Base-by-base conservation (phyloP, 2,797 vertebrate genomes). In the Pseudomugil tenellus region DNA sequence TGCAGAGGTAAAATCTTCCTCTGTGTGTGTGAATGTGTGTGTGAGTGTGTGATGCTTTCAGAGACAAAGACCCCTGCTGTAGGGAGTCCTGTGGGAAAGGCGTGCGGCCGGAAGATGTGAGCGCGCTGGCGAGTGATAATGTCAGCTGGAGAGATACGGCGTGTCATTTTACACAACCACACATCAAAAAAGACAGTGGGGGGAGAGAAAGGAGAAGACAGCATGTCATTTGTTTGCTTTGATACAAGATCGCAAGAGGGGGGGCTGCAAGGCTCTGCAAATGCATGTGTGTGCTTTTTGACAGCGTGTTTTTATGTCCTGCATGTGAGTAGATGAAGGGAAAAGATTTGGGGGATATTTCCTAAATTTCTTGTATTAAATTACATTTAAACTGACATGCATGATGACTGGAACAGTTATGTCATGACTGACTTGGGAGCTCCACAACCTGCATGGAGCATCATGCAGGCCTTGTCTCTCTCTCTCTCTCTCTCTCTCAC, bases 201-300 rank as follows among this genome's bases (percentile, higher is more conserved):
- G 83, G 77, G 70, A 74, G 77, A 72, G 76, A 75, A 73, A 73
- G 78, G 78, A 77, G 80, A 83, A 87, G 92, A 91, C 92, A 93
- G 92, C 87, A 70, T 93, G 93, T 93, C 93, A 91, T 92, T 93
- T 93, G 93, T 93, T 92, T 93, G 93, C 93, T 95, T 95, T 95
- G 94, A 95, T 95, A 95, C 94, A 91, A 89, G 93, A 95, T 94
- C 93, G 77, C 85, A 84, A 84, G 32, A 90, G 87, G 87, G 90
- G 79, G 75, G 84, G 78, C 78, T 79, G 72, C 61, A 77, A 76
- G 61, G 74, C 72, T 79, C 43, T 67, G 59, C 65, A 60, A 66
- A 74, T 83, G 78, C 56, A 11, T 64, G 68, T 72, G 77, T 48
- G 41, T 70, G 41, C 23, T 52, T 13, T 67, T 46, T 76, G 63